Percentiles rank a stretch among this genome's conserved stretches.
Conservation (phyloP, 2,888 invertebrate genomes). For the Drosophila anceps region DNA sequence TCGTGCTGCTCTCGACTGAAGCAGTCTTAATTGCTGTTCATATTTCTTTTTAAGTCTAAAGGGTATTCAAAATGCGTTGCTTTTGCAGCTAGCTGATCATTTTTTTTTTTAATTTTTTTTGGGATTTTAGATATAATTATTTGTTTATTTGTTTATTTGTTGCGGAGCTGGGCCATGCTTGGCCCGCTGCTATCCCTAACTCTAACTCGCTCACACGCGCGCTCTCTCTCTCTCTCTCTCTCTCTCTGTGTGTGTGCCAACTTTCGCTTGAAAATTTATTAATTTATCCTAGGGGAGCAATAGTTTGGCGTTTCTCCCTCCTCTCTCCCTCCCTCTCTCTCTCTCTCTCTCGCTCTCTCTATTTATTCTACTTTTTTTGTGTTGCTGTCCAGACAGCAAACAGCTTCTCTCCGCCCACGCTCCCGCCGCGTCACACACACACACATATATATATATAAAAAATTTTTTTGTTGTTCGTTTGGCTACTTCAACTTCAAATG, state of each 20-base stretch:
- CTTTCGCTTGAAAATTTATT: constrained; percentile 76
- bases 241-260: constrained; percentile 34
- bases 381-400: constrained; percentile 65
- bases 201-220: background rate
- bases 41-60: background rate
- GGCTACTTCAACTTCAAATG: constrained; percentile 74
- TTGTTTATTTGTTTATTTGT: constrained; percentile 65
- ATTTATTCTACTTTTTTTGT: background rate
- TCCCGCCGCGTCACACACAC: constrained; percentile 3
- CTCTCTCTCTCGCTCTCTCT: constrained; percentile 1
- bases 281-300: constrained; percentile 79
- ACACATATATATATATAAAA: background rate
- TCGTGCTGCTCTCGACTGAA: too few species aligned
- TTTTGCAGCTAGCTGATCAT: background rate
- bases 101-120: constrained; percentile 13
- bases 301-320: constrained; percentile 61
- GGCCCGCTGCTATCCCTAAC: constrained; percentile 3
- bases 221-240: background rate
- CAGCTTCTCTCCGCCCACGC: constrained; percentile 25
- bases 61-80: background rate
- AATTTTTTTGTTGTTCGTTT: constrained; percentile 5
- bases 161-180: constrained; percentile 28
- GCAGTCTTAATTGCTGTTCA: too few species aligned
- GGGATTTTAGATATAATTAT: constrained; percentile 37
- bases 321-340: background rate